Evolutionary conservation across 2,797 vertebrate genomes (phyloP), one percentile per base, ranked within the genome.

Genomic region (Cynopterus sphinx): DNA sequence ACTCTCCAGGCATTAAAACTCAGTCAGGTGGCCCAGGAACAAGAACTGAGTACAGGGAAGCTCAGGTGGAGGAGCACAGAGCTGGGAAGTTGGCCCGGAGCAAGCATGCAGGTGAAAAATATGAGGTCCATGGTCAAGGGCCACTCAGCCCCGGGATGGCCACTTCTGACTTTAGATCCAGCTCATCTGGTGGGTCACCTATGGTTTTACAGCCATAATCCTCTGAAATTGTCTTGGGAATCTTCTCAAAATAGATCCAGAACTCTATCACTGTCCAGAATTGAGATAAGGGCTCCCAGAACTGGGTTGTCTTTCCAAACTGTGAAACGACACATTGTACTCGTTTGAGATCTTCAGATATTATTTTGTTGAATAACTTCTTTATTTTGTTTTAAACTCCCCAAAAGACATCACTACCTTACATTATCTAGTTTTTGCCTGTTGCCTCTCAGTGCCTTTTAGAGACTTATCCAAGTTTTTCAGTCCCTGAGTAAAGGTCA

Each of bases 351-450:
- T 82, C 43, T 63, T 92, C 31, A 83, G 67, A 39, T 78, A 90
- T 70, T 90, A 73, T 6, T 95, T 88, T 96, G 53, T 61, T 70
- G 22, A 85, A 68, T 75, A 90, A 82, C 17, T 82, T 85, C 77
- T 31, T 82, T 78, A 26, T 74, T 85, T 90, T 74, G 15, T 70
- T 59, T 94, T 88, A 83, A 95, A 67, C 9, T 83, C 17, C 17
- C 63, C 11, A 88, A 49, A 90, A 9, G 8, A 57, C 51, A 61
- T 46, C 22, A 71, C 17, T 87, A 39, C 10, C 79, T 53, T 33
- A 77, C 5, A 70, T 41, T 55, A 84, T 51, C 57, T 61, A 82
- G 36, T 51, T 95, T 93, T 81, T 81, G 82, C 70, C 61, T 49
- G 81, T 2, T 78, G 82, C 12, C 28, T 92, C 26, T 90, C 39